Base-by-base conservation (phyloP, 2,797 vertebrate species). In the Cheirogaleus major region DNA sequence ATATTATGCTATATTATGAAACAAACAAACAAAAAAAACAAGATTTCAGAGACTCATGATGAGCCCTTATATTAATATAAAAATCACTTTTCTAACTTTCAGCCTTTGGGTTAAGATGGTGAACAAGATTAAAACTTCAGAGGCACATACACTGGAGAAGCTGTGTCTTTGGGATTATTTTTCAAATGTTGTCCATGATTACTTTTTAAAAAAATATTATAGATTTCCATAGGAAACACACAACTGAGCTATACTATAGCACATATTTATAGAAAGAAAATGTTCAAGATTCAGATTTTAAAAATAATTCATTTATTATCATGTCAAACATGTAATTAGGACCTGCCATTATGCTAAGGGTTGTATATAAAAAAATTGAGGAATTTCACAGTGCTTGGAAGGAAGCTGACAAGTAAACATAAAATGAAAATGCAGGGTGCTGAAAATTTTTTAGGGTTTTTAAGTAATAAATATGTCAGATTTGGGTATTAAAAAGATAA, bases 241-340 rank as follows among this genome's bases (percentile, higher is more conserved):
- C 52, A 69, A 22, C 2, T 38, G 79, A 52, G 30, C 59, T 84
- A 50, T 0, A 15, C 30, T 25, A 2, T 5, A 69, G 18, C 27
- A 89, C 27, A 9, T 65, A 80, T 45, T 89, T 59, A 93, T 41
- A 63, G 25, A 73, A 93, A 93, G 32, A 78, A 93, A 79, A 38
- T 72, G 69, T n/a, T 73, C 70, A 92, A 85, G 59, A 92, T 15
- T 90, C 55, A 45, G 17, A 78, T 75, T 95, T 86, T 55, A 48
- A 8, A 97, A 84, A 72, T 55, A 91, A 76, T 94, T 67, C 52
- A 32, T 78, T 76, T 89, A 65, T 83, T 45, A 32, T 84, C 5
- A 11, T 55, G 18, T n/a, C 23, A 86, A 89, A 50, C 23, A n/a
- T 69, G 14, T 84, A 95, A 95, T 97, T 93, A 95, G 18, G 85